Evolutionary conservation across 2,797 vertebrate species (phyloP), one percentile per base, ranked within the genome.

Genomic region (Eurystomus glaucurus): DNA sequence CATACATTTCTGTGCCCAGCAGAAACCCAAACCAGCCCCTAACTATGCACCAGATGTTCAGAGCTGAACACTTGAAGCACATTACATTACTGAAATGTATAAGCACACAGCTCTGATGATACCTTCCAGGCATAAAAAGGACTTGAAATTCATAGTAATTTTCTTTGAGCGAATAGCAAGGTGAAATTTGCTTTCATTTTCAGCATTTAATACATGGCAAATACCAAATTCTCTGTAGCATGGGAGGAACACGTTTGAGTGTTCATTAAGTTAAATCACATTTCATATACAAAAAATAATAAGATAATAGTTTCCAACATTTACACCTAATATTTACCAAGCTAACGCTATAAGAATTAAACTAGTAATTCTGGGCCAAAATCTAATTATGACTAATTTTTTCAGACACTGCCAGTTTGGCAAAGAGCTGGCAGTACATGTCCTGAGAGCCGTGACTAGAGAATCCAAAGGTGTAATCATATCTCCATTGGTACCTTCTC

Each of bases 171-270:
- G 66, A 80, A 46, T 10, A 61, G 14, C 41, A 55, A 64, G 45
- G 57, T 90, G 62, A 90, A 83, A 88, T 93, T 93, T 74, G 71
- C 82, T 85, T 96, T 87, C 62, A 46, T 31, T 71, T 90, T 55
- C 39, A 82, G 54, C 55, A 37, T 80, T 80, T 77, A 69, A 66
- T 33, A 72, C 14, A 20, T 12, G 5, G 71, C 62, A 91, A 87
- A 82, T 61, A 78, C 2, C 58, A 72, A 15, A 65, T 60, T 72
- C 46, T 48, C 37, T 45, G 45, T 28, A 71, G 20, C 54, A 64
- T 61, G 41, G 80, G 57, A 92, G 86, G 77, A 68, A 46, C 0
- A 0, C 2, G 7, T 71, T 62, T 54, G 39, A 52, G 22, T 2
- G 0, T 25, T 89, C 52, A 25, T 64, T 74, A 52, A 65, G 43